These are phyloP conservation scores for Papilio protenor DNA, from an alignment of 2,888 invertebrate species.

Conservation along the genomic window DNA sequence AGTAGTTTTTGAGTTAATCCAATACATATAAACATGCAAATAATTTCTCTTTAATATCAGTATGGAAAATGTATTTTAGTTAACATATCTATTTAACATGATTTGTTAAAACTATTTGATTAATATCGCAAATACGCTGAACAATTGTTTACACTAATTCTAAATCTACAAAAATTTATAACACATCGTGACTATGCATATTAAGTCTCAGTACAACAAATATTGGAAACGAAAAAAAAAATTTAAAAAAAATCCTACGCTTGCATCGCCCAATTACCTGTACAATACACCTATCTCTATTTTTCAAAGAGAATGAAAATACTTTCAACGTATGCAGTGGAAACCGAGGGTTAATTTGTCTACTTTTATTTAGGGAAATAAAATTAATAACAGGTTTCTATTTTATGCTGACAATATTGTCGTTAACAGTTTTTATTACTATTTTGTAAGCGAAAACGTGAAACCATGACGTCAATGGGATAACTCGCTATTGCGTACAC, in stretches of 20 bases:
- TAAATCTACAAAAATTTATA: neutral
- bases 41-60: no score
- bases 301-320: neutral
- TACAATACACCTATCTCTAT: neutral
- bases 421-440: neutral
- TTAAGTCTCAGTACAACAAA: neutral
- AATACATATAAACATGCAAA: no score
- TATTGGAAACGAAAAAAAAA: neutral
- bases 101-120: no score
- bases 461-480: neutral
- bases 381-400: neutral
- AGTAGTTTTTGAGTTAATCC: no score
- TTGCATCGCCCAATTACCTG: neutral
- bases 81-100: no score
- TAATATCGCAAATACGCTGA: no score
- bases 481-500: neutral
- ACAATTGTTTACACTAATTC: no score
- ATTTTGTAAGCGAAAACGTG: neutral
- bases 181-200: neutral
- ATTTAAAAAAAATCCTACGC: neutral
- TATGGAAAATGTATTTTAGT: no score
- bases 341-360: no score
- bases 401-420: neutral
- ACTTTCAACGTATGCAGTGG: no score
- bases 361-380: no score